These are phyloP conservation scores for Platygyra sinensis DNA, from an alignment of 64 coral and sea anemone species.

Conservation along the genomic window DNA sequence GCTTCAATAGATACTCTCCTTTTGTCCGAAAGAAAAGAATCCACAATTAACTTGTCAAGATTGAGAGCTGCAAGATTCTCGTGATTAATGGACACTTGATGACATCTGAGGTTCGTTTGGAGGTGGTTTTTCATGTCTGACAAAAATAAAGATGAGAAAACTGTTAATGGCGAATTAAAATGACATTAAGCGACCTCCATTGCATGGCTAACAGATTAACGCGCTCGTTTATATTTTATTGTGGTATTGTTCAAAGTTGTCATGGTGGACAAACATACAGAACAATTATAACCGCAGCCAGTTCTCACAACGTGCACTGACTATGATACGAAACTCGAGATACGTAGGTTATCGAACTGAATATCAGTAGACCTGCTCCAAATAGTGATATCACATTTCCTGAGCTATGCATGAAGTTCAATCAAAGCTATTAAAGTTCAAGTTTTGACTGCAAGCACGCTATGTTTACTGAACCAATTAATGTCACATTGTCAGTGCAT, in stretches of 20 bases:
- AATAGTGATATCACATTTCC: background rate
- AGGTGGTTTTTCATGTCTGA: background rate
- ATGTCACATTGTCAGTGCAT: too few species aligned
- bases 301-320: too few species aligned
- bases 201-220: conserved; percentile 7
- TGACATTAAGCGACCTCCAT: background rate
- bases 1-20: background rate
- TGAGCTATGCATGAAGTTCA: too few species aligned
- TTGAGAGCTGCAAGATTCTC: background rate
- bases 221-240: conserved; percentile 2
- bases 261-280: background rate
- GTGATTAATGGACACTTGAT: background rate
- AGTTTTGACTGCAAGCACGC: too few species aligned
- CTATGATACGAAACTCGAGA: too few species aligned
- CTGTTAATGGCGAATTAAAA: background rate
- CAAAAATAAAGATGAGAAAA: background rate
- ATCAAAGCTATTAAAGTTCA: too few species aligned
- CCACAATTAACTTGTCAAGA: background rate
- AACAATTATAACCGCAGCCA: background rate
- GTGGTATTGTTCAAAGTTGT: background rate
- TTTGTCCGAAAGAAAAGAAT: background rate
- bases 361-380: background rate
- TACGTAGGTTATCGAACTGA: background rate
- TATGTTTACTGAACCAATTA: too few species aligned
- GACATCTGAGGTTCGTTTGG: background rate